Evolutionary conservation across 1,140 invertebrate genomes (phyloP).

Genomic region (Caerostris extrusa): DNA sequence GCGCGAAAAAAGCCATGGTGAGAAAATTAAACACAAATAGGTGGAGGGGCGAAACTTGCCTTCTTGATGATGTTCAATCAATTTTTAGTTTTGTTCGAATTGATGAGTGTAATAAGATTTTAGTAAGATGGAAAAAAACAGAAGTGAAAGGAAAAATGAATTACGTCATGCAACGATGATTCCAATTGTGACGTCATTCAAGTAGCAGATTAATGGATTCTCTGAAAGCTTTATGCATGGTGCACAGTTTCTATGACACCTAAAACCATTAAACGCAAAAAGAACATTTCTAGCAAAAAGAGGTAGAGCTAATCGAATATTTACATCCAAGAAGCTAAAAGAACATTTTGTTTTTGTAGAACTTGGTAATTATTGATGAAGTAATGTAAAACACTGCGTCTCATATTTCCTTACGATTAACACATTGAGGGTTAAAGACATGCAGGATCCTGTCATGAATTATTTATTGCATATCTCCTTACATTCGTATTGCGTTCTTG

Average conservation of each 20-base stretch:
- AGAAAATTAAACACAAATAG: background rate
- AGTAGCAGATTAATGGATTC: background rate
- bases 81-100: background rate
- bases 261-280: background rate
- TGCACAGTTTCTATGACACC: background rate
- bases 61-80: background rate
- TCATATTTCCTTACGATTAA: too few species aligned
- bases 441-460: too few species aligned
- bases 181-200: constrained; percentile 9
- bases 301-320: background rate
- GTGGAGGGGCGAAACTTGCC: background rate
- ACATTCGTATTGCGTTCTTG: too few species aligned
- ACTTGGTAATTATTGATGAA: too few species aligned
- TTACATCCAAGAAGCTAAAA: background rate
- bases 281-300: background rate
- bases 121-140: background rate
- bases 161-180: background rate
- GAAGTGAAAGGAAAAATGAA: too few species aligned
- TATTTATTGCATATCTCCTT: too few species aligned
- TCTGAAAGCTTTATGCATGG: background rate
- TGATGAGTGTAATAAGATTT: constrained; percentile 19
- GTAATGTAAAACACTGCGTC: too few species aligned
- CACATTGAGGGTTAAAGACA: too few species aligned
- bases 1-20: background rate
- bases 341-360: too few species aligned